Base-by-base conservation (phyloP, 2,113 vertebrate genomes). In the Corythoichthys haematopterus region DNA sequence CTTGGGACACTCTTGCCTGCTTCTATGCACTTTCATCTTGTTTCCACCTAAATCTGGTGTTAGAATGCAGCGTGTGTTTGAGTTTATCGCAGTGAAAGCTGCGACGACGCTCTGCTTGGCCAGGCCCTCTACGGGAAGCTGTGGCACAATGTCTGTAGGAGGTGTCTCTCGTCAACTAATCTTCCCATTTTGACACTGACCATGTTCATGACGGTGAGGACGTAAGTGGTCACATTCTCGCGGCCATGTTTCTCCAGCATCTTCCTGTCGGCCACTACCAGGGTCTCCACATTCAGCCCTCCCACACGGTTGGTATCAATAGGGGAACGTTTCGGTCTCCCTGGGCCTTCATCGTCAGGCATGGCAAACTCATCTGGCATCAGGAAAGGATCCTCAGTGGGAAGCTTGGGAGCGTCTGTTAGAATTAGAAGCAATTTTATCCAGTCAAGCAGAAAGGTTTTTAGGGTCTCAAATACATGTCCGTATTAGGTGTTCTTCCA, bases 191-290 rank as follows among this genome's bases (percentile, higher is more conserved):
- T 40, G 37, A 20, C 45, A 35, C 86, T 84, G 90, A 98, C 97
- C 97, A 99, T 98, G 85, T 99, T 99, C 96, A 99, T 98, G 79
- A 99, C 93, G 0, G 97, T 98, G 72, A 99, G 93, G 64, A 99
- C 92, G 66, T 98, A 99, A 0, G 95, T 98, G 75, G 97, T 99
- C 68, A 99, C 92, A 0, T 97, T 96, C 20, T 95, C 95, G 72
- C 93, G 92, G 85, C 95, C 94, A 0, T 99, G 97, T 64, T 97
- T 98, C 72, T 98, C 95, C 86, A 98, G 69, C 97, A 99, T 97
- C 88, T 94, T 98, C 87, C 88, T 94, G 87, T 99, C 97, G 0
- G 97, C 97, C 77, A 99, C 97, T 81, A 99, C 97, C 20, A 99
- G 92, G 0, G 97, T 98, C 86, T 99, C 97, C 76, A 99, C 97